These are phyloP conservation scores for Diadema setosum DNA, from an alignment of 35 echinoderm and acorn worm species.

Conservation along the genomic window DNA sequence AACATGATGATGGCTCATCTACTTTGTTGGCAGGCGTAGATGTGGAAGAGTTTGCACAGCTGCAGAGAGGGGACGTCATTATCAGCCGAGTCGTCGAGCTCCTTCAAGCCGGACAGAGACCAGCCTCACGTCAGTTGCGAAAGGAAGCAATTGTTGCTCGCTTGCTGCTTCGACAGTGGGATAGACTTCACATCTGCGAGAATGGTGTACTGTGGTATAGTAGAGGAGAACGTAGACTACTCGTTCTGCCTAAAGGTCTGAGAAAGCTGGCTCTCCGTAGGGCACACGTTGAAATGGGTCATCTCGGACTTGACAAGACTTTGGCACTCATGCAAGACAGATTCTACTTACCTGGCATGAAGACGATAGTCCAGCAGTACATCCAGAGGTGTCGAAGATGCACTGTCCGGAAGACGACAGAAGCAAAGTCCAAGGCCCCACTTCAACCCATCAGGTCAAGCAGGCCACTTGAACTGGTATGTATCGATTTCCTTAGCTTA, in stretches of 20 bases:
- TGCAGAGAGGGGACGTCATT: no score
- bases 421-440: background rate
- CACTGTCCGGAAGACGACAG: background rate
- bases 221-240: no score
- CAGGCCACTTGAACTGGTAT: conserved; percentile 32
- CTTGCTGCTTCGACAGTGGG: no score
- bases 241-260: conserved; percentile 37
- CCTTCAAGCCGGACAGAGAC: no score
- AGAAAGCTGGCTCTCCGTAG: conserved; percentile 1
- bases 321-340: background rate
- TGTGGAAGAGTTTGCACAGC: no score
- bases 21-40: no score
- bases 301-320: conserved; percentile 26
- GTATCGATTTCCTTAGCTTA: conserved; percentile 47
- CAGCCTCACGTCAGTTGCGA: no score
- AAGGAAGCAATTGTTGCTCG: no score
- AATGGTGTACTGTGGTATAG: no score
- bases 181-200: no score
- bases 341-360: conserved; percentile 44
- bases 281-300: conserved; percentile 54
- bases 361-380: background rate
- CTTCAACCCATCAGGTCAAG: background rate
- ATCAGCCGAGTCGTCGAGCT: no score
- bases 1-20: no score
- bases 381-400: background rate